phyloP scores from a whole-genome alignment of 2,113 vertebrate species.

The Cyphomyrus discorhynchus region DNA sequence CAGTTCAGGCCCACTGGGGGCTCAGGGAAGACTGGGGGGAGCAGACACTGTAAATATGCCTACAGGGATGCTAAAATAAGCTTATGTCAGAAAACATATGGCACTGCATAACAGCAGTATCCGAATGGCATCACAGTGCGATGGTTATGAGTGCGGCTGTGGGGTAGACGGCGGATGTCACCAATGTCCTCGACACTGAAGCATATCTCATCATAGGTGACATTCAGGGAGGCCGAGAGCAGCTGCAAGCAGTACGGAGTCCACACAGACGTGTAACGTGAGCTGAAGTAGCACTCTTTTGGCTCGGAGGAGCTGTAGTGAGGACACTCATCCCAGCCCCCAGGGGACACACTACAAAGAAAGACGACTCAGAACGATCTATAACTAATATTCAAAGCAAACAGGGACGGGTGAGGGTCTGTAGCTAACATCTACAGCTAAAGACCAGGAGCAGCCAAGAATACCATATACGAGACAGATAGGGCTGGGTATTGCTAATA shows the following conservation, averaged over 20 bases:
- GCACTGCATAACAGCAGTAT: not conserved
- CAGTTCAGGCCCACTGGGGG: slow-evolving; percentile 78
- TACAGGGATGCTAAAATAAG: not conserved
- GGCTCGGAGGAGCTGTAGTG: slow-evolving; percentile 67
- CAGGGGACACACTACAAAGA: slow-evolving; percentile 6
- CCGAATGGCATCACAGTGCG: not conserved
- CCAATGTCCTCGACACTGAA: slow-evolving; percentile 82
- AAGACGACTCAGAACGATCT: not conserved
- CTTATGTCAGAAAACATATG: not conserved
- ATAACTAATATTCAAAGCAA: not conserved
- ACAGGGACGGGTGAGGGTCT: not conserved
- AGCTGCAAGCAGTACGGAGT: slow-evolving; percentile 73
- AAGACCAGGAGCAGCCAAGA: not conserved
- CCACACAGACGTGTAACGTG: slow-evolving; percentile 79
- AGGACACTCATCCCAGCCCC: slow-evolving; percentile 82
- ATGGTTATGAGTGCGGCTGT: not conserved
- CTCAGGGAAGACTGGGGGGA: slow-evolving; percentile 73
- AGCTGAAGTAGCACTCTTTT: slow-evolving; percentile 84
- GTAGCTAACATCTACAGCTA: not conserved
- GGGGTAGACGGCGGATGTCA: slow-evolving; percentile 41
- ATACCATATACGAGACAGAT: not conserved
- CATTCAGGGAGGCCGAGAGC: slow-evolving; percentile 48
- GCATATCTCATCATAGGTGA: slow-evolving; percentile 64
- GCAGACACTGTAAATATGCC: slow-evolving; percentile 28
- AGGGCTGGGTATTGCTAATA: not conserved